Evolutionary conservation across 2,797 vertebrate genomes (phyloP), one percentile per base, ranked within the genome.

Genomic region (Falco concolor): DNA sequence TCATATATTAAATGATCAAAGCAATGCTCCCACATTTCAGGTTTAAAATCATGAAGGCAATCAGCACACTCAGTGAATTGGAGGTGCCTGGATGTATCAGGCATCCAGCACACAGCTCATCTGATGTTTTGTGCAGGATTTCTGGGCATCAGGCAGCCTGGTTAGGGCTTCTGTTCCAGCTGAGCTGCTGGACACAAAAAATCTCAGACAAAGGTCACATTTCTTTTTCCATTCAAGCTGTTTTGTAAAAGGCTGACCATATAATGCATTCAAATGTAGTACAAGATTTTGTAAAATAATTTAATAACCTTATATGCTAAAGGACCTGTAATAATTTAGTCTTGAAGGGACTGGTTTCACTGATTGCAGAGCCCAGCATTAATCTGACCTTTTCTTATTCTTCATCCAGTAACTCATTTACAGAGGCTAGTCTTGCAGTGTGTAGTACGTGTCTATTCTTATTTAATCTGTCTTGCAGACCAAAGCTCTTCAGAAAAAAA

Each of bases 331-430:
- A 93, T 84, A 79, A 91, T 67, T 84, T 82, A 76, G 64, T 80
- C 40, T 95, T 95, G 68, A 63, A 80, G 89, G 28, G 36, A 83
- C 28, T 0, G 0, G 52, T 87, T 49, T 63, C 89, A 49, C 59
- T 91, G 95, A 91, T 84, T 80, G 85, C 84, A 61, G 79, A 72
- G 60, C 60, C 45, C 42, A 74, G 69, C 53, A 83, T 56, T 87
- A 82, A 80, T 67, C 64, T 85, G 91, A 87, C 91, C 86, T 94
- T 95, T 89, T 74, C 87, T 36, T 82, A 13, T 18, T 89, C 84
- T 79, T 73, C 89, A 64, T 34, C 44, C 72, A 63, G 1, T 1
- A 89, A 34, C 34, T 84, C 56, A 44, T 73, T 27, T 85, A 14
- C 2, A 5, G 63, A 86, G 22, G 40, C 30, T 70, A 13, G 56